Evolutionary conservation across 2,888 invertebrate species (phyloP).

Genomic region (Eupithecia pulchellata): DNA sequence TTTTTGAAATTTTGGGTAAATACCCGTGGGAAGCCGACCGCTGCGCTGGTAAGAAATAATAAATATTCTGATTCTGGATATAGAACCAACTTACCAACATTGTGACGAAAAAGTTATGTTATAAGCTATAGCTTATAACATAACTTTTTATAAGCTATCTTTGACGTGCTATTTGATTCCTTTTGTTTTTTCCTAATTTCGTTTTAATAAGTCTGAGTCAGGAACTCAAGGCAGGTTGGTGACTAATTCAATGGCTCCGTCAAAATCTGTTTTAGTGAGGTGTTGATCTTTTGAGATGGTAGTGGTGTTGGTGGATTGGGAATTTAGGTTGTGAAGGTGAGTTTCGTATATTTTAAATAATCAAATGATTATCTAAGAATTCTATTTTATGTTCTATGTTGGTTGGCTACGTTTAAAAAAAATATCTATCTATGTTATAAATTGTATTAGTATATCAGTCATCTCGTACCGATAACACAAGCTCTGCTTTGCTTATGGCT

Average conservation of each 20-base stretch:
- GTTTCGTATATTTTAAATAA: not conserved
- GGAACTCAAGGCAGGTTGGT: conserved; percentile 50
- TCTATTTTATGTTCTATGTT: no score
- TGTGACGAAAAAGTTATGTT: not conserved
- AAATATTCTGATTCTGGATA: not conserved
- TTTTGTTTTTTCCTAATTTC: conserved; percentile 33
- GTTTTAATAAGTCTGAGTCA: conserved; percentile 50
- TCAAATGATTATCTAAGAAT: not conserved
- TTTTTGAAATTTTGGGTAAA: no score
- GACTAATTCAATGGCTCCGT: conserved; percentile 53
- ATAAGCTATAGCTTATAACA: no score
- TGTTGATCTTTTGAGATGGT: conserved; percentile 46
- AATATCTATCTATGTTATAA: no score
- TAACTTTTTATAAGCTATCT: no score
- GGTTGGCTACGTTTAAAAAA: no score
- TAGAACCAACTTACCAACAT: not conserved
- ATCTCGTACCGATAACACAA: no score
- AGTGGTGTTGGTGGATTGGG: conserved; percentile 46
- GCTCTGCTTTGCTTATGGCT: no score
- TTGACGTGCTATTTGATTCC: not conserved
- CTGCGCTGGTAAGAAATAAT: no score
- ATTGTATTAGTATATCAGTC: no score
- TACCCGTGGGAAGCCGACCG: no score
- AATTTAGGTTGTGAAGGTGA: conserved; percentile 17
- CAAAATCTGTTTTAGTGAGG: conserved; percentile 49